Base-by-base conservation (phyloP, 92 coral and sea anemone genomes). In the Phenganax stokvisi region DNA sequence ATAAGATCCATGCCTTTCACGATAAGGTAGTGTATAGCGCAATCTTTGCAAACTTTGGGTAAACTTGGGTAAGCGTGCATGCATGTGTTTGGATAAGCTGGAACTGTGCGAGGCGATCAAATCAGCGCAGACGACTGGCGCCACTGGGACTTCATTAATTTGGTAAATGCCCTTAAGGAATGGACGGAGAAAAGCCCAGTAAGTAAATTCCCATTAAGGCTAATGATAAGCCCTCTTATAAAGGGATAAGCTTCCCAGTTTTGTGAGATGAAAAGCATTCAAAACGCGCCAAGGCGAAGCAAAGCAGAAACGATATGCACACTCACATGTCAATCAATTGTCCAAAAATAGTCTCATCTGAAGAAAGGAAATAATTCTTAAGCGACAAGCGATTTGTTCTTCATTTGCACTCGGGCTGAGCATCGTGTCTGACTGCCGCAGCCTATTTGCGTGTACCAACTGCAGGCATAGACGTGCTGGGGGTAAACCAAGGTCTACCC, bases 91-190 rank as follows among this genome's bases (percentile, higher is more conserved):
- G 6, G 84, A 86, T 37, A 86, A 87, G 27, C 51, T 87, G 65
- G 67, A 31, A 9, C 83, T 84, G 15, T 87, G 0, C 11, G 84
- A 47, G 74, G 79, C 1, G 83, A 84, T n/a, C 52, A 78, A 8
- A 85, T 87, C 5, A 60, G 84, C 54, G 53, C 77, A 47, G 90
- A 83, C 58, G 83, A 75, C 37, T 86, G 88, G 88, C 76, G 30
- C 6, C 56, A 63, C 17, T 81, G 85, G 88, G 82, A 81, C 63
- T 81, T 85, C 28, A 25, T 56, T 47, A 52, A 87, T 54, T 64
- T 87, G 27, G 84, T 83, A 7, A 57, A 71, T 2, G 89, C 84
- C 10, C 77, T 83, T 3, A 65, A 61, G 20, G 54, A 12, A 63
- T 87, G 87, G 87, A 87, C 76, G 63, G 81, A 72, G 57, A 55